phyloP scores from a whole-genome alignment of 2,888 invertebrate species.

The Synergus laeviventris region DNA sequence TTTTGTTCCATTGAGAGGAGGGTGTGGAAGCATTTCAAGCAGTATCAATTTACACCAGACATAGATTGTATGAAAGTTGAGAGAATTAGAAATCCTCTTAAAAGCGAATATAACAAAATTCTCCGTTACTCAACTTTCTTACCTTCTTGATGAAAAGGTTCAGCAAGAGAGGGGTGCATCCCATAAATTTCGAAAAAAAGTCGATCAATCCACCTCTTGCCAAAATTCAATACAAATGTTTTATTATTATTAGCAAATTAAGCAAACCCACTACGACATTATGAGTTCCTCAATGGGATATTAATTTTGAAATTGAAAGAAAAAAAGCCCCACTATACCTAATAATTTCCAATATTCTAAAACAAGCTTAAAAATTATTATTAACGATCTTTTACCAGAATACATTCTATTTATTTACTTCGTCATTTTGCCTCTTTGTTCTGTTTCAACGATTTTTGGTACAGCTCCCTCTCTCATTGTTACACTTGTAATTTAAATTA shows the following conservation, averaged over 20 bases:
- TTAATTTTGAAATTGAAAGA: conserved; percentile 6
- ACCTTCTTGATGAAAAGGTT: conserved; percentile 3
- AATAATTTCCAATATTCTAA: neutral
- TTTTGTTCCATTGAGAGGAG: neutral
- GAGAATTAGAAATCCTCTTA: neutral
- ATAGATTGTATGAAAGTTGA: neutral
- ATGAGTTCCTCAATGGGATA: neutral
- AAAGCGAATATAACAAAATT: neutral
- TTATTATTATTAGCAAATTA: conserved; percentile 25
- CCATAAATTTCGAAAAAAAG: neutral
- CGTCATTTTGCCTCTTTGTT: conserved; percentile 33
- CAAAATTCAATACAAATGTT: conserved; percentile 6
- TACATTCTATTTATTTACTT: conserved; percentile 29
- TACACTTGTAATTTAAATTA: conserved; percentile 20
- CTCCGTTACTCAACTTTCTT: neutral
- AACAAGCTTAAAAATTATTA: neutral
- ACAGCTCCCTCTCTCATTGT: conserved; percentile 37
- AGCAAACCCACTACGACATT: conserved; percentile 16
- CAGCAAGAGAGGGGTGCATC: conserved; percentile 15
- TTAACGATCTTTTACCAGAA: conserved; percentile 11
- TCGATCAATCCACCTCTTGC: neutral
- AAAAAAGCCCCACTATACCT: conserved; percentile 1
- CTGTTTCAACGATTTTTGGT: conserved; percentile 34
- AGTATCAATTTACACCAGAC: neutral
- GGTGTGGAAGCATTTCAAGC: conserved; percentile 26